A percentile compares a stretch with the other conserved stretches of the same genome.
Conservation (phyloP, 2,113 vertebrate species). For the Pterophyllum scalare region DNA sequence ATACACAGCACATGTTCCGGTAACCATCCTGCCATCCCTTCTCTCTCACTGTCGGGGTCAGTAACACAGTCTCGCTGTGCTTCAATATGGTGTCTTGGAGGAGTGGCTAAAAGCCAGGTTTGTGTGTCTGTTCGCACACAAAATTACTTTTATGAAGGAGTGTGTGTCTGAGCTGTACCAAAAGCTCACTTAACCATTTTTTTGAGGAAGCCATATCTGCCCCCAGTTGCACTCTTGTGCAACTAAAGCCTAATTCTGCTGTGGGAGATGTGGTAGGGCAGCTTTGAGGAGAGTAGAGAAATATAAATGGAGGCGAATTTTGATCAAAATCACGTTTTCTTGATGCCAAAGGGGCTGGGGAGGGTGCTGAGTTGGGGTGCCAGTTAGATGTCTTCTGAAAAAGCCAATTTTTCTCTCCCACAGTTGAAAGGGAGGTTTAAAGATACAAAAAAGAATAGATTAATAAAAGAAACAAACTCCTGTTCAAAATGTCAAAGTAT, state of each 20-base stretch:
- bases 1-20: slow-evolving; percentile 34
- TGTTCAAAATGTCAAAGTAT: slow-evolving; percentile 67
- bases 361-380: slow-evolving; percentile 30
- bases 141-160: slow-evolving; percentile 10
- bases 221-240: background rate
- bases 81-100: slow-evolving; percentile 69
- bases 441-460: slow-evolving; percentile 51
- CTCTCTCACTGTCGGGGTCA: slow-evolving; percentile 42
- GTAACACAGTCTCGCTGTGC: slow-evolving; percentile 71
- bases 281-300: slow-evolving; percentile 26
- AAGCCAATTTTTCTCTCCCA: slow-evolving; percentile 30
- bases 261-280: background rate
- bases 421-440: slow-evolving; percentile 39
- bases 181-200: background rate
- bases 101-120: slow-evolving; percentile 30
- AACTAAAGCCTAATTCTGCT: background rate
- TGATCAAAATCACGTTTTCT: slow-evolving; percentile 44
- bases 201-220: slow-evolving; percentile 8
- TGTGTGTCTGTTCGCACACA: slow-evolving; percentile 27
- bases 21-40: slow-evolving; percentile 40
- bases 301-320: slow-evolving; percentile 38
- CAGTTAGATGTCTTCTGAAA: slow-evolving; percentile 29
- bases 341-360: slow-evolving; percentile 21
- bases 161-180: background rate
- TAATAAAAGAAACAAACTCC: slow-evolving; percentile 60